Evolutionary conservation across 2,888 invertebrate genomes (phyloP), one percentile per base, ranked within the genome.

Genomic region (Brachyptera putata): DNA sequence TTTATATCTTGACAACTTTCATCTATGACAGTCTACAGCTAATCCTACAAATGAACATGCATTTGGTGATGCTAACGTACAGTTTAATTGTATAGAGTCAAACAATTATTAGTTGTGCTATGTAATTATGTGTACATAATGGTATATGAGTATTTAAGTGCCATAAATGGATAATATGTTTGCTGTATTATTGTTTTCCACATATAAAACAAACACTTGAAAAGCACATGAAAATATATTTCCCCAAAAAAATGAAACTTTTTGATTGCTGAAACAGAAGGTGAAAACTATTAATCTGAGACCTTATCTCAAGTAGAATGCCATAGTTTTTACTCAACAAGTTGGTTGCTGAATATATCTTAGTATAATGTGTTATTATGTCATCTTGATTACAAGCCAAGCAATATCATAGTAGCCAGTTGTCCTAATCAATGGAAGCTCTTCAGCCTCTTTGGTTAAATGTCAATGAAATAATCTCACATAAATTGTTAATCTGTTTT

Each of bases 51-150:
- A 25, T n/a, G 11, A 25, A 50, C 30, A 49, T 56, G 50, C 58
- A 46, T 58, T 58, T 41, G 36, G 55, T n/a, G 26, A 58, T 56
- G 50, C 61, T 39, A 56, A 56, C 56, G 34, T 58, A 56, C 55
- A 39, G 30, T 62, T 46, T 21, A 49, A 56, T 60, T 53, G 62
- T 62, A 53, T 34, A 60, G 57, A 55, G 50, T 58, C 56, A 41
- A 60, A 60, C 26, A 57, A 43, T 56, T 55, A 58, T 53, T 64
- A 66, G 64, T 66, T 63, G 60, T 63, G 56, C 61, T 62, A 61
- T 66, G 65, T 66, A 65, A 66, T 66, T 66, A 64, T 46, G 60
- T 66, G 66, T 66, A 66, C 63, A 65, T 66, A n/a, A 66, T 65
- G 65, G 64, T 65, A 65, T 65, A 65, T 63, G 66, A 65, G 64